Base-by-base conservation (phyloP, 2,888 invertebrate species). In the Encarsia formosa region DNA sequence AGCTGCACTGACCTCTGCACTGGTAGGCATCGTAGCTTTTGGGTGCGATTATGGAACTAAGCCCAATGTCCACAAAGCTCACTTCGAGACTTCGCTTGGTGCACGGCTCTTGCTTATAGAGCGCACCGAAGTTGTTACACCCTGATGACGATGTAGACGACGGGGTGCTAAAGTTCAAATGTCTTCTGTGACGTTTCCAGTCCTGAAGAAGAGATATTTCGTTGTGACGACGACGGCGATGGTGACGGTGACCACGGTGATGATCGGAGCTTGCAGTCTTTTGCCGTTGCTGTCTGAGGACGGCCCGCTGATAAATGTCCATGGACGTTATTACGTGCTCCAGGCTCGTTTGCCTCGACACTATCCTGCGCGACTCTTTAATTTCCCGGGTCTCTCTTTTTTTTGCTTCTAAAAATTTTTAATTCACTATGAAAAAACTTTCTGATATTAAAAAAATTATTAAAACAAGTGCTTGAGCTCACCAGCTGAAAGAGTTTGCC, bases 31-130 rank as follows among this genome's bases (percentile, higher is more conserved):
- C 78, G 66, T 82, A 83, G 3, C 75, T 75, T 56, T 76, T 75
- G 0, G 85, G 85, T 0, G 80, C 78, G 52, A 85, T 80, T 58
- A 85, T 82, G 74, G 81, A 81, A 1, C 79, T 77, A 77, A 83
- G 81, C 2, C 83, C 82, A 38, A 83, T 77, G 53, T 77, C 77
- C 55, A 78, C 76, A 59, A 85, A 84, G 65, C 82, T 80, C 2
- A 85, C 78, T 63, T 79, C 78, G 57, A 77, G 74, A 32, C 74
- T 69, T 56, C 70, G 70, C 50, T 70, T 71, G 5, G 69, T 59
- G 57, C 77, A 76, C 5, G 54, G 53, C n/a, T 62, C 59, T 8
- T 22, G 20, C n/a, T n/a, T n/a, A n/a, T n/a, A n/a, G n/a, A n/a
- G n/a, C n/a, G n/a, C n/a, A n/a, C n/a, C n/a, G n/a, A n/a, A n/a